These are phyloP conservation scores for Aleiodes testaceus DNA, from an alignment of 2,888 invertebrate genomes.

Conservation along the genomic window DNA sequence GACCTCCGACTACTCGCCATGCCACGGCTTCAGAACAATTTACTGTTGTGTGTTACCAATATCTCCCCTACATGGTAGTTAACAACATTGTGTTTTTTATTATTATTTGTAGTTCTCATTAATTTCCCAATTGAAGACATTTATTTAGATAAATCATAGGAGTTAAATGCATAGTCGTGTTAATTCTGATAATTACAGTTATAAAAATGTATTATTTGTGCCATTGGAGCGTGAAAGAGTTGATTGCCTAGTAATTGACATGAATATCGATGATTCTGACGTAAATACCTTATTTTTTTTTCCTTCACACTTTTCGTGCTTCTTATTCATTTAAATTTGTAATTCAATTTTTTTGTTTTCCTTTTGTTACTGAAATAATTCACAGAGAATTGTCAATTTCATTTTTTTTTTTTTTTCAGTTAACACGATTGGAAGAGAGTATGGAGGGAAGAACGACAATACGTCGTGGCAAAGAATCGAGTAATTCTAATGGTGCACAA, in stretches of 20 bases:
- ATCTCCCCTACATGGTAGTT: conserved; percentile 4
- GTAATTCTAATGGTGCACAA: conserved; percentile 60
- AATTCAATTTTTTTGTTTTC: not conserved
- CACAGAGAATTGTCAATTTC: not conserved
- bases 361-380: too few species aligned
- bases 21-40: conserved; percentile 24
- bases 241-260: conserved; percentile 30
- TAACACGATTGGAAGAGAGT: conserved; percentile 63
- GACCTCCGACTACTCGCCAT: conserved; percentile 36
- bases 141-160: not conserved
- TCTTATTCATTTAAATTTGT: not conserved
- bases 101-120: not conserved
- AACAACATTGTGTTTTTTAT: not conserved
- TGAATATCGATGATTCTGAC: conserved; percentile 16
- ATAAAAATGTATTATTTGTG: conserved; percentile 11
- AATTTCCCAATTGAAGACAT: not conserved
- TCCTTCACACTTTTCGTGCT: not conserved
- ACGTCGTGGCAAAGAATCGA: conserved; percentile 63
- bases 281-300: conserved; percentile 16
- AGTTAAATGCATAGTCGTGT: conserved; percentile 3
- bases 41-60: conserved; percentile 5
- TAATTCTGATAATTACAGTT: not conserved
- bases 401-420: conserved; percentile 55
- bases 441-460: conserved; percentile 59
- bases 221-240: conserved; percentile 6